A percentile compares a stretch with the other conserved stretches of the same genome.
Evolutionary conservation across 2,888 invertebrate genomes (phyloP).

Genomic region (Nomada hirtipes): DNA sequence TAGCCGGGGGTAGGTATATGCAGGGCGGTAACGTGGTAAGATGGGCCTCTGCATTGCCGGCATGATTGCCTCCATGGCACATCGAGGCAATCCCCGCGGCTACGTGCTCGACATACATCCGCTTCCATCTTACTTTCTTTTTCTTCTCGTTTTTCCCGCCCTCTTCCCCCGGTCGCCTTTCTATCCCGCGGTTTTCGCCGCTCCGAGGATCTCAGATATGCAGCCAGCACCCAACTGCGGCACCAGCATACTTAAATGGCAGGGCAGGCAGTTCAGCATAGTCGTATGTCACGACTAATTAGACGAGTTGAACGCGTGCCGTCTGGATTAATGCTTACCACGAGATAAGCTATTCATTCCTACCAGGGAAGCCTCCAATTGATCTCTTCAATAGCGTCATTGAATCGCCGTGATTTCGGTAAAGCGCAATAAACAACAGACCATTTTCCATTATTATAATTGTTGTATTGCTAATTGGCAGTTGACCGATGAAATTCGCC

Average conservation of each 20-base stretch:
- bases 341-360: slow-evolving; percentile 41
- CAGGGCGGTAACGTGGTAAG: slow-evolving; percentile 82
- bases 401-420: slow-evolving; percentile 16
- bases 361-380: not conserved
- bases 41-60: slow-evolving; percentile 84
- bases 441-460: not conserved
- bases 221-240: slow-evolving; percentile 72
- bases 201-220: slow-evolving; percentile 76
- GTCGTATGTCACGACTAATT: slow-evolving; percentile 77
- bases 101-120: slow-evolving; percentile 84
- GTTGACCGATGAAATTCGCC: not conserved
- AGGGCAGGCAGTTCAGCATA: slow-evolving; percentile 67
- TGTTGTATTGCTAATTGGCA: not conserved
- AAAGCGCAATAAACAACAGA: not conserved
- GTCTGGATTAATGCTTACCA: slow-evolving; percentile 51
- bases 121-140: slow-evolving; percentile 77
- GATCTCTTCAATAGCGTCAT: slow-evolving; percentile 1
- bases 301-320: slow-evolving; percentile 69
- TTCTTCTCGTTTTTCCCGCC: slow-evolving; percentile 66
- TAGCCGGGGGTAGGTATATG: slow-evolving; percentile 82
- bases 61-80: slow-evolving; percentile 84
- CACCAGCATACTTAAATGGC: slow-evolving; percentile 77
- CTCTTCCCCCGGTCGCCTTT: slow-evolving; percentile 54
- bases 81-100: slow-evolving; percentile 84
- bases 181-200: slow-evolving; percentile 65